Conservation (phyloP, 2,888 invertebrate species). For the Catonia carolina region DNA sequence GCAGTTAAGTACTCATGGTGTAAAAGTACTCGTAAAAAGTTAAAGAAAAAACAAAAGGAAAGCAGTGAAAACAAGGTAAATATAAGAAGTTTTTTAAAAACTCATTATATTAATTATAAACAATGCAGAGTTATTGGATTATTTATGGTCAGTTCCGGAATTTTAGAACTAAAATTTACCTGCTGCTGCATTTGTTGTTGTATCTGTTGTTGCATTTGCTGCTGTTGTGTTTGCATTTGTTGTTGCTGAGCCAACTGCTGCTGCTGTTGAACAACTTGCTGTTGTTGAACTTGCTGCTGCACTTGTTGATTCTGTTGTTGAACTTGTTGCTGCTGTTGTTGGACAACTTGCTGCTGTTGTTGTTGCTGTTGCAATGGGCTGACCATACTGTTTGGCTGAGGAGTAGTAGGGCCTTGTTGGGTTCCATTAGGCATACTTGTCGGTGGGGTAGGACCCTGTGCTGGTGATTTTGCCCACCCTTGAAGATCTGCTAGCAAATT, state of each 20-base stretch:
- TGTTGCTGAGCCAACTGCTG: constrained; percentile 53
- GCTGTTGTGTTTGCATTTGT: constrained; percentile 44
- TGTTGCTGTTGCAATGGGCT: constrained; percentile 48
- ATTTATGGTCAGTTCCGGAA: too few species aligned
- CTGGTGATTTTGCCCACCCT: constrained; percentile 46
- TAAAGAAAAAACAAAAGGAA: too few species aligned
- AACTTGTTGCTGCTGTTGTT: constrained; percentile 39
- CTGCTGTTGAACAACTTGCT: constrained; percentile 34
- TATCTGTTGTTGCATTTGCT: constrained; percentile 43
- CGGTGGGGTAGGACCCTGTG: constrained; percentile 37
- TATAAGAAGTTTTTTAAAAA: too few species aligned
- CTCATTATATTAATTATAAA: too few species aligned
- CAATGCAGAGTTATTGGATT: too few species aligned
- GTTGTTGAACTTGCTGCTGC: constrained; percentile 47
- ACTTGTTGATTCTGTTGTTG: constrained; percentile 37
- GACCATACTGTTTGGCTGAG: constrained; percentile 46
- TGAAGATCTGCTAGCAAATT: constrained; percentile 67
- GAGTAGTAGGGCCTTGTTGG: constrained; percentile 38
- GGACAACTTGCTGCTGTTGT: constrained; percentile 47
- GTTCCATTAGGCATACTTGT: constrained; percentile 30
- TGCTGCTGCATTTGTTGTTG: constrained; percentile 47
- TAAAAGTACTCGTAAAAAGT: too few species aligned
- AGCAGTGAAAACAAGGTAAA: too few species aligned
- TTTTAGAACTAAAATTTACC: constrained; percentile 45
- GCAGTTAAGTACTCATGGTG: too few species aligned